Conservation (phyloP, 2,888 invertebrate species). For the Hipparchia sbordonii region DNA sequence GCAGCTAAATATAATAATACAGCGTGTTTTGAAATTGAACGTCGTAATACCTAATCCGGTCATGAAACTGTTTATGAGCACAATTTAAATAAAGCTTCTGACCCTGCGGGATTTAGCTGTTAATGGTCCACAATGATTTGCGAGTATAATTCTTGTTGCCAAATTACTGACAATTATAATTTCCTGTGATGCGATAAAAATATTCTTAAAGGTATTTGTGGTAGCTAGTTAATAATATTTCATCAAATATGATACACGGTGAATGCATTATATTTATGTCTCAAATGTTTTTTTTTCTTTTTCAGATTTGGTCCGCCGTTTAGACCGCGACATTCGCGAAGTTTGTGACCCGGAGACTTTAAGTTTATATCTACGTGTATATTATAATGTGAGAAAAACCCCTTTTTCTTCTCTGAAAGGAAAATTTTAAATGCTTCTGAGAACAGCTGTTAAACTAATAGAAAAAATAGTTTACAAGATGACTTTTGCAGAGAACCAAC, state of each 20-base stretch:
- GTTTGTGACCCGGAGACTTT: too few relatives aligned
- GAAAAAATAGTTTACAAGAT: constrained; percentile 17
- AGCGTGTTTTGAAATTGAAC: constrained; percentile 4
- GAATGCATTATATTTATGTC: neutral
- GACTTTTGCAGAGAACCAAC: constrained; percentile 12
- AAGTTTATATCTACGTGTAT: too few relatives aligned
- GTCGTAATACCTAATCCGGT: constrained; percentile 7
- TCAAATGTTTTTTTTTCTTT: neutral
- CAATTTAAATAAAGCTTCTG: constrained; percentile 21
- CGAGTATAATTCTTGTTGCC: constrained; percentile 30
- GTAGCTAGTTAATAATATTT: neutral
- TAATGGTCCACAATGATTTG: constrained; percentile 20
- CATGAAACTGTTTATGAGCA: constrained; percentile 26
- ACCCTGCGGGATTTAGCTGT: constrained; percentile 28
- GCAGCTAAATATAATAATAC: too few relatives aligned
- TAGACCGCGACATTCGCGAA: too few relatives aligned
- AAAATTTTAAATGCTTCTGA: constrained; percentile 3
- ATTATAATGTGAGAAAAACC: neutral
- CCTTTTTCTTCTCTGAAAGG: neutral
- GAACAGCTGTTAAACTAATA: constrained; percentile 7
- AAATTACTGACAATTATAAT: constrained; percentile 35
- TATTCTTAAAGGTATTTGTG: neutral
- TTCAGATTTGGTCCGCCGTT: too few relatives aligned
- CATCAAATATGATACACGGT: neutral
- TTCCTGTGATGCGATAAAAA: constrained; percentile 4